Conservation (phyloP, 2,113 vertebrate species). For the Scopus umbretta region DNA sequence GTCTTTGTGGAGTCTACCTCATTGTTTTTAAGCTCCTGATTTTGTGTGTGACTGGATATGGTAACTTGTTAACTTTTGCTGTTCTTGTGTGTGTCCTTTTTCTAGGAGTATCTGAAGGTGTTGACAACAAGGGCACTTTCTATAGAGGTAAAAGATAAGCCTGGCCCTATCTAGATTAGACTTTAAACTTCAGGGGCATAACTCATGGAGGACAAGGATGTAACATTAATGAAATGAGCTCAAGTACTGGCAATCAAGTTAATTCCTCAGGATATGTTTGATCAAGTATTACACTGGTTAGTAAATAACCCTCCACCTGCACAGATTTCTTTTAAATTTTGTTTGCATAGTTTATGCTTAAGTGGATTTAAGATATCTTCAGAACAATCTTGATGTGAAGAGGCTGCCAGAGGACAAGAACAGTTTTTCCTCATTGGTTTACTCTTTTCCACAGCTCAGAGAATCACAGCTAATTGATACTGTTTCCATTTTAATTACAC, state of each 20-base stretch:
- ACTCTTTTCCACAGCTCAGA: slow-evolving; percentile 66
- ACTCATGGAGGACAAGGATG: not conserved
- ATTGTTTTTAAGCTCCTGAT: not conserved
- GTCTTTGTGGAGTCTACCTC: not conserved
- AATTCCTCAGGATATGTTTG: slow-evolving; percentile 23
- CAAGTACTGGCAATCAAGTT: slow-evolving; percentile 6
- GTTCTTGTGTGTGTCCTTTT: not conserved
- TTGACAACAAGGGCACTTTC: not conserved
- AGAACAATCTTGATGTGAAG: slow-evolving; percentile 56
- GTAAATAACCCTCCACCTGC: slow-evolving; percentile 54
- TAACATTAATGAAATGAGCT: not conserved
- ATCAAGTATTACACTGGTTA: not conserved
- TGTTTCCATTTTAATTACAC: slow-evolving; percentile 77
- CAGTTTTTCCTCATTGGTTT: slow-evolving; percentile 65
- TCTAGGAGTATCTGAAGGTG: not conserved
- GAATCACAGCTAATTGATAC: slow-evolving; percentile 79
- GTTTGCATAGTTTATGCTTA: slow-evolving; percentile 41
- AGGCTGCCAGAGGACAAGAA: slow-evolving; percentile 64
- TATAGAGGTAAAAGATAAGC: not conserved
- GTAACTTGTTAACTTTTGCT: not conserved
- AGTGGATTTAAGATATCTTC: slow-evolving; percentile 60
- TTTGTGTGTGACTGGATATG: not conserved
- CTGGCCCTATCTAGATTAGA: not conserved
- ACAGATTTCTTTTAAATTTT: slow-evolving; percentile 16
- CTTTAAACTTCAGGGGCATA: not conserved